A percentile compares a stretch with the other conserved stretches of the same genome.
Evolutionary conservation across 1,140 invertebrate genomes (phyloP).

Genomic region (Belonocnema kinseyi): DNA sequence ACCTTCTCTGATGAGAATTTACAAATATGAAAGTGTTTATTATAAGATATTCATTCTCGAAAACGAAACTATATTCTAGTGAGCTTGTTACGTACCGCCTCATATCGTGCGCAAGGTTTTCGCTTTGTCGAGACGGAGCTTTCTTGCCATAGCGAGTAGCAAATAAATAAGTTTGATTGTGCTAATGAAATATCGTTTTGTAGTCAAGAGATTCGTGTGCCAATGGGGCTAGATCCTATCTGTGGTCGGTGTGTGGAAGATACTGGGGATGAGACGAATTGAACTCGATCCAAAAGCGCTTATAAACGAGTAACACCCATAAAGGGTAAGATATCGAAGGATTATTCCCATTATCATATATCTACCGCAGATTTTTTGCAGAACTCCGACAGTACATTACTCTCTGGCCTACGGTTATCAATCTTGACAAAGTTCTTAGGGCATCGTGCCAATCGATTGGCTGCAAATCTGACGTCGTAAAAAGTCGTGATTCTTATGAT

Average conservation of each 20-base stretch:
- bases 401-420: slow-evolving; percentile 11
- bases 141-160: slow-evolving; percentile 40
- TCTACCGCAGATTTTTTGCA: slow-evolving; percentile 37
- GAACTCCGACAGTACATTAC: slow-evolving; percentile 10
- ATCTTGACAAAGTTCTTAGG: slow-evolving; percentile 14
- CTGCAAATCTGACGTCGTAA: slow-evolving; percentile 13
- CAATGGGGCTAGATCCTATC: slow-evolving; percentile 40
- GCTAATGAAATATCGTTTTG: slow-evolving; percentile 55
- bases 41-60: too few species aligned
- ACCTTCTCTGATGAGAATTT: too few species aligned
- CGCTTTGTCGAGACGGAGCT: slow-evolving; percentile 45
- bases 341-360: slow-evolving; percentile 62
- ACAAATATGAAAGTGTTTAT: too few species aligned
- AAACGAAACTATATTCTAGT: too few species aligned
- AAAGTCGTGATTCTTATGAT: slow-evolving; percentile 17
- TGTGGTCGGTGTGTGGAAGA: slow-evolving; percentile 10
- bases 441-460: slow-evolving; percentile 19
- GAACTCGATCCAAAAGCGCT: slow-evolving; percentile 63
- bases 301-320: slow-evolving; percentile 62
- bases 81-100: background rate
- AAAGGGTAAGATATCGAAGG: slow-evolving; percentile 59
- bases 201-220: slow-evolving; percentile 42
- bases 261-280: slow-evolving; percentile 49
- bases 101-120: background rate
- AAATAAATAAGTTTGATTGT: slow-evolving; percentile 54